phyloP scores from a whole-genome alignment of 2,888 invertebrate genomes.

The Hirtodrosophila confusa region DNA sequence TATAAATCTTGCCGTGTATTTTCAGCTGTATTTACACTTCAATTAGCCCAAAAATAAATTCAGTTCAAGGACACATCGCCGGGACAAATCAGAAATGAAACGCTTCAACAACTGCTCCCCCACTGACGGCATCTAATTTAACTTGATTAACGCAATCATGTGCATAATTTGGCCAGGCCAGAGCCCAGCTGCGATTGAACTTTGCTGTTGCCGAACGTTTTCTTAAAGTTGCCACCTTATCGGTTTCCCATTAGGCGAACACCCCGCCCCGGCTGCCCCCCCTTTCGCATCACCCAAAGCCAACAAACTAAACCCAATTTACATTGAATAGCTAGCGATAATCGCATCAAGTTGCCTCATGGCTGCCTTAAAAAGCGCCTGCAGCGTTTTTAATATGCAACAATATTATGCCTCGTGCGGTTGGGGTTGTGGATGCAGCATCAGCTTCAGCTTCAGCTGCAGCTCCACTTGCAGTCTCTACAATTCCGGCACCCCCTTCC shows the following conservation, averaged over 20 bases:
- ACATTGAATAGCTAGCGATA: constrained; percentile 72
- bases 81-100: constrained; percentile 39
- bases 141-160: constrained; percentile 63
- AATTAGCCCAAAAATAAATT: constrained; percentile 28
- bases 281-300: constrained; percentile 37
- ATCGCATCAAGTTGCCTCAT: constrained; percentile 54
- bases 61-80: constrained; percentile 11
- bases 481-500: neutral
- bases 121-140: constrained; percentile 48
- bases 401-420: constrained; percentile 17
- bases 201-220: constrained; percentile 16
- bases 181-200: constrained; percentile 30
- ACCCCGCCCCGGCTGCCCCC: constrained; percentile 15
- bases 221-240: constrained; percentile 43
- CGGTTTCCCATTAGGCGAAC: constrained; percentile 37
- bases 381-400: constrained; percentile 66
- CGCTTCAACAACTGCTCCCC: constrained; percentile 25
- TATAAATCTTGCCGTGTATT: no score
- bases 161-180: constrained; percentile 48
- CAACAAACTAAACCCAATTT: constrained; percentile 58
- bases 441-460: neutral
- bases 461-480: neutral
- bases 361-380: constrained; percentile 52
- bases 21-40: constrained; percentile 25
- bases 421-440: constrained; percentile 26